Evolutionary conservation across 2,113 vertebrate genomes (phyloP).

Genomic region (Scomber japonicus): DNA sequence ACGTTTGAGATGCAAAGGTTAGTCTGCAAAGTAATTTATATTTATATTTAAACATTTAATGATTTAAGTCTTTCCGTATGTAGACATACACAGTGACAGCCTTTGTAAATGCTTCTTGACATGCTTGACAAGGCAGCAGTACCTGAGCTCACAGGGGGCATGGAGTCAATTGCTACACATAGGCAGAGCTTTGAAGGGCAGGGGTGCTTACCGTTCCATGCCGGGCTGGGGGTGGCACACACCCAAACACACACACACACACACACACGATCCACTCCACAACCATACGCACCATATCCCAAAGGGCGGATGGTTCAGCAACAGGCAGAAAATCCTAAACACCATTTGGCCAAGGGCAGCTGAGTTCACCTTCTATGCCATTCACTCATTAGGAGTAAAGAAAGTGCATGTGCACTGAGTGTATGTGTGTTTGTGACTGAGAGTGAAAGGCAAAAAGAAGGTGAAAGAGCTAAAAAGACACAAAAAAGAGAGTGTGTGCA

Average conservation of each 20-base stretch:
- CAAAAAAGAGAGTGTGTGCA: conserved; percentile 38
- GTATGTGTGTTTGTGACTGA: conserved; percentile 19
- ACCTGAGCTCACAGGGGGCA: conserved; percentile 76
- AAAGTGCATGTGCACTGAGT: conserved; percentile 11
- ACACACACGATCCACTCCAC: conserved; percentile 42
- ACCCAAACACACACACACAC: conserved; percentile 32
- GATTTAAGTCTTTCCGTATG: background rate
- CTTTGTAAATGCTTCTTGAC: conserved; percentile 63
- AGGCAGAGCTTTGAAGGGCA: conserved; percentile 69
- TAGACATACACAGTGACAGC: conserved; percentile 37
- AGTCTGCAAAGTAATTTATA: background rate
- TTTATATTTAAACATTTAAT: background rate
- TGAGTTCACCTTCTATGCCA: conserved; percentile 50
- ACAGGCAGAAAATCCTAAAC: conserved; percentile 29
- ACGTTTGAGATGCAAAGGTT: background rate
- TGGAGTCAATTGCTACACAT: conserved; percentile 80
- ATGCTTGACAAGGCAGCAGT: conserved; percentile 72
- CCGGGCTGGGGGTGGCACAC: conserved; percentile 32
- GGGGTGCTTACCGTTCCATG: conserved; percentile 48
- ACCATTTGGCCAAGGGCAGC: conserved; percentile 24
- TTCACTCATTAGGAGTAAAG: conserved; percentile 17
- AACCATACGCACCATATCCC: conserved; percentile 54
- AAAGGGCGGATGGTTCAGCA: conserved; percentile 39
- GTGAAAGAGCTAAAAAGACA: conserved; percentile 43
- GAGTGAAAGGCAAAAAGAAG: conserved; percentile 40